Evolutionary conservation across 2,797 vertebrate genomes (phyloP), one percentile per base, ranked within the genome.

Genomic region (Pseudotriccus pelzelni): DNA sequence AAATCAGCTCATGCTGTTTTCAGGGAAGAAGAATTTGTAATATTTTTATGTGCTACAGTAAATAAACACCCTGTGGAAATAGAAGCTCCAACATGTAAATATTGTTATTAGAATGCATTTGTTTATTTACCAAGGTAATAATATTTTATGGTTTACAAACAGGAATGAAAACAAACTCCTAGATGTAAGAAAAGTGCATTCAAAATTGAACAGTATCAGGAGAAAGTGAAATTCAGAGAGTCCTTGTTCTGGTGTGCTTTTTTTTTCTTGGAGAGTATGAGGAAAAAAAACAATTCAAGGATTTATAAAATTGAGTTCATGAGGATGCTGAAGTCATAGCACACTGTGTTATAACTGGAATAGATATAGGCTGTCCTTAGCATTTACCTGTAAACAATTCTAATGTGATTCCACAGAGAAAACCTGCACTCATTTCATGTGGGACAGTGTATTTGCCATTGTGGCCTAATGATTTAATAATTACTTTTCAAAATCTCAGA

Each of bases 401-500:
- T 58, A 36, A 52, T 75, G 60, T 36, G 72, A 79, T 92, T 69
- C 80, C 21, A 1, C 22, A 34, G 86, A 53, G 78, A 76, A 81
- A 90, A 60, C 41, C 47, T 63, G 34, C 22, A 12, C 13, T 92
- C 43, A 9, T 73, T 88, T 84, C 60, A 27, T 63, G 12, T 50
- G 50, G 52, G 39, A 72, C 58, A 73, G 10, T 18, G 22, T 64
- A 28, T 49, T 77, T 77, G 39, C 58, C 63, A 24, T 87, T 52
- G 6, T 70, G 56, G 77, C 55, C 70, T 91, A 84, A 91, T 93
- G 85, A 81, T 82, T 94, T 94, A 84, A 75, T 90, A 91, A 94
- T 90, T 94, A 34, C 58, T 77, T 95, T 63, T 78, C 72, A 78
- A 79, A 87, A 89, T 88, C 64, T 90, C 74, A 39, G n/a, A 87